Evolutionary conservation across 1,140 invertebrate genomes (phyloP), one percentile per base, ranked within the genome.

Genomic region (Papilio glaucus): DNA sequence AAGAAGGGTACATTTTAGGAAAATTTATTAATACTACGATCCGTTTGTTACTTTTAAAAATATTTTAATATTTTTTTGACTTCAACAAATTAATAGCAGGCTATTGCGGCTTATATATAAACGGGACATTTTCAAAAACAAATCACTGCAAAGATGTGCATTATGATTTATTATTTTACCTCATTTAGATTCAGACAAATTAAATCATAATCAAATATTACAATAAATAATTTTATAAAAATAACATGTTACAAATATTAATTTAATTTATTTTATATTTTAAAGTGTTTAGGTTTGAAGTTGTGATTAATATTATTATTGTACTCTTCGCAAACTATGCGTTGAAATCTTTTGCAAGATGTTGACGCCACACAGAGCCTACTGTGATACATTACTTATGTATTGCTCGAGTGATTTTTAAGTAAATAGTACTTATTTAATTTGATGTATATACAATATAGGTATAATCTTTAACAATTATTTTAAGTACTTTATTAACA

Each of bases 311-410:
- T 0, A 13, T 13, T 12, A 24, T 26, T 7, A 42, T n/a, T 49
- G 7, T 57, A 57, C 18, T 9, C 38, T 42, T 33, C 29, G 33
- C 10, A 29, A 39, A 33, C 33, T 65, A 15, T 10, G 71, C 78
- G 78, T 80, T 80, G 78, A 80, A 76, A 76, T 80, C 78, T 80
- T 80, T 80, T 73, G 61, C 38, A 73, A 60, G 67, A 62, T 49
- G 38, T 24, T 62, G 29, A 33, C 42, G 21, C 37, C 62, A 65
- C 45, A 18, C n/a, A 60, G 57, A 61, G 60, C 60, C 60, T 61
- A 61, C 57, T 33, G 12, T 29, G 1, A n/a, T 9, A n/a, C 13
- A n/a, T 61, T n/a, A 61, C n/a, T 61, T 24, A 12, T 24, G 49
- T 15, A 1, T 53, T 21, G 8, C 24, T 15, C 15, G 3, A 15